Evolutionary conservation across 1,140 invertebrate species (phyloP), one percentile per base, ranked within the genome.

Genomic region (Pararge aegeria): DNA sequence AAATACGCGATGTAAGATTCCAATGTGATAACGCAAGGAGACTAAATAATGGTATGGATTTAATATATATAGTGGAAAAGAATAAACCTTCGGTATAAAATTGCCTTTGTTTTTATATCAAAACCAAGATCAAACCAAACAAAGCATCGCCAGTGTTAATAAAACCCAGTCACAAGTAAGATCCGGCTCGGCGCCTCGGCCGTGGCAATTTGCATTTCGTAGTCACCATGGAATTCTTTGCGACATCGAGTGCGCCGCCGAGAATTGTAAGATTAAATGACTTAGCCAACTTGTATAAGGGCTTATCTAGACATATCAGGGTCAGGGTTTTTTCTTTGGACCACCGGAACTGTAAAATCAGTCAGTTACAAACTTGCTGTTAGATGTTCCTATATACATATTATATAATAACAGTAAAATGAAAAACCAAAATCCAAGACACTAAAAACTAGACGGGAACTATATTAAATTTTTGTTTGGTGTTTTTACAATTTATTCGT

Each of bases 151-250:
- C 21, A 49, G 54, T 56, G 49, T 59, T 65, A 60, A 57, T 55
- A 63, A 60, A 67, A 62, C 19, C 38, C 51, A 51, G 40, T 55
- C 21, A 15, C 30, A 13, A n/a, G 44, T 50, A 37, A 73, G 70
- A 73, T 73, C 70, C 70, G 67, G 70, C 62, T 73, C 38, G 54
- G 59, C 46, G 24, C 24, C 62, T 73, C 38, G 54, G 59, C 46
- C 58, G 61, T 58, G 59, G 48, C 52, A 63, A 73, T 70, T 71
- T 71, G 68, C 68, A 71, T 71, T 64, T 66, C 63, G 62, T 64
- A 62, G 65, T 63, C 62, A 46, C 63, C 62, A 46, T 59, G 68
- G 62, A 71, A 68, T 71, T 66, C 65, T 64, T 70, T 63, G 54
- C 52, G 29, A 62, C 61, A 52, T 18, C 34, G 29, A 56, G 51